phyloP scores from a whole-genome alignment of 2,797 vertebrate genomes.

The Crax fasciolata region DNA sequence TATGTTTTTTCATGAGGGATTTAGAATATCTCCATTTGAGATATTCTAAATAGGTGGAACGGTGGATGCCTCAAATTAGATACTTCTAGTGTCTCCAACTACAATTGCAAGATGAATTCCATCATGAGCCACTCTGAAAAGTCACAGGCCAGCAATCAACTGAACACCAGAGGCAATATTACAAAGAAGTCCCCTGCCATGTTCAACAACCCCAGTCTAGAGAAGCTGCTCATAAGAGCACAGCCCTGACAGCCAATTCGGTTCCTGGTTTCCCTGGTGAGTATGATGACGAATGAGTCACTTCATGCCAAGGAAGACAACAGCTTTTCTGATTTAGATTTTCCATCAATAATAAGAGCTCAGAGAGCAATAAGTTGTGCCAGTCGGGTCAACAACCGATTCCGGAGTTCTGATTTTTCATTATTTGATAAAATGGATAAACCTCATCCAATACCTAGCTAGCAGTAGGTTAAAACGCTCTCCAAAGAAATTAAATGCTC shows the following conservation, averaged over 20 bases:
- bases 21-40: not conserved
- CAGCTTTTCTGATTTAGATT: slow-evolving; percentile 20
- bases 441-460: not conserved
- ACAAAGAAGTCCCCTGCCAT: not conserved
- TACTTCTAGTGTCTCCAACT: not conserved
- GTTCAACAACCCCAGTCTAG: not conserved
- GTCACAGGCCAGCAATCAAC: not conserved
- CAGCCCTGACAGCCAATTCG: not conserved
- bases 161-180: not conserved
- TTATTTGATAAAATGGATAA: slow-evolving; percentile 52
- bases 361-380: slow-evolving; percentile 8
- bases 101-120: not conserved
- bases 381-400: slow-evolving; percentile 14
- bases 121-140: not conserved
- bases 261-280: not conserved
- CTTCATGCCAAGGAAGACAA: not conserved
- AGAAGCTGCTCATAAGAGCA: not conserved
- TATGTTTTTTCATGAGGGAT: not conserved
- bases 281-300: not conserved
- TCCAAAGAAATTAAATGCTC: not conserved
- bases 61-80: not conserved
- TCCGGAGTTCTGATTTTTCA: slow-evolving; percentile 25
- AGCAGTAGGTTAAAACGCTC: not conserved
- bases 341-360: slow-evolving; percentile 25
- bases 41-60: not conserved